Base-by-base conservation (phyloP, 2,113 vertebrate species). In the Poeciliopsis prolifica region DNA sequence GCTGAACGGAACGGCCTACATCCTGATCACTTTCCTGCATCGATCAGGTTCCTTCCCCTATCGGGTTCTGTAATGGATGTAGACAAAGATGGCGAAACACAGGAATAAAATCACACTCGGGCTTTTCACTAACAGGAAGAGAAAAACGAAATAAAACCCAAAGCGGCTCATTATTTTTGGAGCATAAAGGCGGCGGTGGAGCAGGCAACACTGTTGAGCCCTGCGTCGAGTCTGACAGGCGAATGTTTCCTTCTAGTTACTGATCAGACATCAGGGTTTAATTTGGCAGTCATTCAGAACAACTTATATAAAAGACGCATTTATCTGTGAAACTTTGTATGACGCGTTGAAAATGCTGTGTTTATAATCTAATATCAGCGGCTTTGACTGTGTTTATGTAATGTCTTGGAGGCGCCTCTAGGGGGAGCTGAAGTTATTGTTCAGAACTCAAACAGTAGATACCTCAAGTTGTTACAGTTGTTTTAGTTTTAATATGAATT, bases 101-200 rank as follows among this genome's bases (percentile, higher is more conserved):
- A 92, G 2, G 33, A 92, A 84, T 1, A 93, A 86, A 51, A 92
- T 76, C 13, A 91, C 73, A 87, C 90, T 93, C 29, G 90, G 91
- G 51, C 89, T 79, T 88, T 92, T 91, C 13, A 83, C 72, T 5
- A 90, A 44, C 22, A 92, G 78, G 58, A 92, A 90, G 28, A 93
- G 19, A 69, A 93, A 93, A 68, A 92, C 28, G 22, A 78, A 92
- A 87, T 93, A 93, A 61, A 93, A 86, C 0, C 89, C 89, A 60
- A 92, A 93, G 11, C 91, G 91, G 60, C 89, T 92, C 91, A 92
- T 93, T 63, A 26, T 89, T 75, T 8, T 35, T 9, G 1, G 42
- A 0, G 4, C 5, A 7, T 42, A 42, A 42, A 14, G 13, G 15
- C 5, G 2, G n/a, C 31, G 63, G 9, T 28, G 14, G 79, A 82